These are phyloP conservation scores for Lepidocolaptes lacrymiger DNA, from an alignment of 2,797 vertebrate genomes.

Conservation along the genomic window DNA sequence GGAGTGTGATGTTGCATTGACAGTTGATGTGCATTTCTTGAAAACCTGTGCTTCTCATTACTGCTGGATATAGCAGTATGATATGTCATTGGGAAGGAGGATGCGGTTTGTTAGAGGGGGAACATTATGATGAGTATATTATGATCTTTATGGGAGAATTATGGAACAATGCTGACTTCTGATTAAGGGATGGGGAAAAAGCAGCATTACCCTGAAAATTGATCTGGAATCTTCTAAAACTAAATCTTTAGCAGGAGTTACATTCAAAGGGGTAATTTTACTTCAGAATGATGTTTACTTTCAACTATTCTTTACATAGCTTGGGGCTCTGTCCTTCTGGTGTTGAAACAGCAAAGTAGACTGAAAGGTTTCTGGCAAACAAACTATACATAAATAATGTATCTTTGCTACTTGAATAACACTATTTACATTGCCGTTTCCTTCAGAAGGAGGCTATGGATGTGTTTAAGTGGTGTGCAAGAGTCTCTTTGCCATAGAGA, in stretches of 20 bases:
- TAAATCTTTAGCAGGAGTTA: background rate
- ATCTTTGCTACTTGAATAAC: background rate
- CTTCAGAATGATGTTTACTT: background rate
- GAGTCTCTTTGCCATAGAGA: background rate
- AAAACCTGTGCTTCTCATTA: background rate
- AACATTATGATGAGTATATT: background rate
- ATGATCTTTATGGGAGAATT: background rate
- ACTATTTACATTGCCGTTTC: background rate
- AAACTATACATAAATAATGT: background rate
- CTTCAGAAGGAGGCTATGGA: background rate
- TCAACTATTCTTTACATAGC: background rate
- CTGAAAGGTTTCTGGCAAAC: background rate
- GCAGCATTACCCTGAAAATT: background rate
- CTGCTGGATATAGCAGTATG: background rate
- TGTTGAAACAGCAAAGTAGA: background rate
- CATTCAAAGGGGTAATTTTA: background rate
- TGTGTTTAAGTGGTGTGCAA: background rate
- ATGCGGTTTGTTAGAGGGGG: background rate
- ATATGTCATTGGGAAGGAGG: background rate
- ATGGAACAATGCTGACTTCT: background rate
- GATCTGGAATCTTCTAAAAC: background rate
- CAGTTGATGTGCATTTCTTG: slow-evolving; percentile 17
- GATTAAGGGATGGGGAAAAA: background rate
- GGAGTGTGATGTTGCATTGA: slow-evolving; percentile 7
- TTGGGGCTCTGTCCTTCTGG: background rate